Base-by-base conservation (phyloP, 2,888 invertebrate genomes). In the Lepeophtheirus nordmannii region DNA sequence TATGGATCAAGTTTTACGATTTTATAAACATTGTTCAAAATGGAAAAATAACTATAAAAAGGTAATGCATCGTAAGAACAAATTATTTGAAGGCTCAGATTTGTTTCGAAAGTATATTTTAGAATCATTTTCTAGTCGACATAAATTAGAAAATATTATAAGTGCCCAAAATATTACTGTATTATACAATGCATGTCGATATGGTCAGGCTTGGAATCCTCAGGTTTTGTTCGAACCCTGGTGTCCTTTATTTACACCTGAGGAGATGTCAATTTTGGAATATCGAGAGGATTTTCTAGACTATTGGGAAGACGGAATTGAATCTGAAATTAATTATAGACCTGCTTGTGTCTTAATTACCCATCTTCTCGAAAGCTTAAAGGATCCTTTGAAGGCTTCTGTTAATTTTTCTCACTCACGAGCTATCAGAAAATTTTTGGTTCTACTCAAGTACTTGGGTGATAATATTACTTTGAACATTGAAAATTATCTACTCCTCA, bases 401-500 rank as follows among this genome's bases (percentile, higher is more conserved):
- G 82, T 85, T 69, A 83, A 87, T 71, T 90, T 89, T 73, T 82
- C 87, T 0, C 89, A 90, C 76, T 89, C 89, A 1, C 89, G 89
- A 3, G 84, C 88, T 0, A 73, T 89, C 56, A 76, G 89, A 39
- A 90, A 90, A 77, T 66, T 66, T 23, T 30, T 41, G 23, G 59
- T 39, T 10, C 58, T 61, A 14, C 53, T 66, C 12, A 40, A 41
- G 11, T 11, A 41, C 58, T 11, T 23, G 17, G 41, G 60, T 58
- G 58, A 63, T 40, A 30, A 38, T 60, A 10, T 40, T 14, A 10
- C 22, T 14, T 17, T 17, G 10, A 40, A 40, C n/a, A 11, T 41
- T 59, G 58, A 38, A 5, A 17, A n/a, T 14, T 46, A 46, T 46
- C n/a, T 17, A 1, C 53, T n/a, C n/a, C 8, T 46, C 53, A 46